phyloP scores from a whole-genome alignment of 2,113 vertebrate genomes.

The Drymodes brunneopygia region DNA sequence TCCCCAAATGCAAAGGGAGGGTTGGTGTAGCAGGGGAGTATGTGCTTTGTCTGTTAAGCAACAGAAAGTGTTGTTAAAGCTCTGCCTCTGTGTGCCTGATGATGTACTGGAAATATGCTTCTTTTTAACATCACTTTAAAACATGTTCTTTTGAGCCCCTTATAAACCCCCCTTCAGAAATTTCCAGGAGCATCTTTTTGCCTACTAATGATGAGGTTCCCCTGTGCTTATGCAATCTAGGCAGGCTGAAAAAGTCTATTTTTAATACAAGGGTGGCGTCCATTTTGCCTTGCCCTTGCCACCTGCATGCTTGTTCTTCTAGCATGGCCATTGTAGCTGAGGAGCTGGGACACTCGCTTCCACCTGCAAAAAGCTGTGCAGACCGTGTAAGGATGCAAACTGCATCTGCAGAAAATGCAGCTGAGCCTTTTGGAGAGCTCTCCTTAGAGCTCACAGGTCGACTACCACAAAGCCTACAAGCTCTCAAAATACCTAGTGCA shows the following conservation, averaged over 20 bases:
- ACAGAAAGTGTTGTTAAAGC: neutral
- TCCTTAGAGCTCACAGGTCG: neutral
- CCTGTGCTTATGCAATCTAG: neutral
- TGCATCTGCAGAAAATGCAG: neutral
- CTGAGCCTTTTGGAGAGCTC: neutral
- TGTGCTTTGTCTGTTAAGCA: slow-evolving; percentile 18
- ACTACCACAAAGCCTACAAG: neutral
- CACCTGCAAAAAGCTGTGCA: rapidly evolving
- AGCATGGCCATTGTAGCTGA: neutral
- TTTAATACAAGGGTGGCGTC: neutral
- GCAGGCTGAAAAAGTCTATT: neutral
- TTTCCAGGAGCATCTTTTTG: neutral
- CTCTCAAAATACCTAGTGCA: neutral
- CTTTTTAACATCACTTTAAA: neutral
- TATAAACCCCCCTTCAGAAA: neutral
- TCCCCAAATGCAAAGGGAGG: neutral
- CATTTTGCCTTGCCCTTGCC: neutral
- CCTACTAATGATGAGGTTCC: neutral
- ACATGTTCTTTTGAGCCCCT: neutral
- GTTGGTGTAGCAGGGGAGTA: neutral
- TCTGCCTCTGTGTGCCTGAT: neutral
- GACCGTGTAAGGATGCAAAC: neutral
- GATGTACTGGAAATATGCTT: neutral
- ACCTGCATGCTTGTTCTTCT: neutral
- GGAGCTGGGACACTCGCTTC: neutral